A percentile compares a stretch with the other conserved stretches of the same genome.
Evolutionary conservation across 2,888 invertebrate species (phyloP).

Genomic region (Sclerodermus sp.): DNA sequence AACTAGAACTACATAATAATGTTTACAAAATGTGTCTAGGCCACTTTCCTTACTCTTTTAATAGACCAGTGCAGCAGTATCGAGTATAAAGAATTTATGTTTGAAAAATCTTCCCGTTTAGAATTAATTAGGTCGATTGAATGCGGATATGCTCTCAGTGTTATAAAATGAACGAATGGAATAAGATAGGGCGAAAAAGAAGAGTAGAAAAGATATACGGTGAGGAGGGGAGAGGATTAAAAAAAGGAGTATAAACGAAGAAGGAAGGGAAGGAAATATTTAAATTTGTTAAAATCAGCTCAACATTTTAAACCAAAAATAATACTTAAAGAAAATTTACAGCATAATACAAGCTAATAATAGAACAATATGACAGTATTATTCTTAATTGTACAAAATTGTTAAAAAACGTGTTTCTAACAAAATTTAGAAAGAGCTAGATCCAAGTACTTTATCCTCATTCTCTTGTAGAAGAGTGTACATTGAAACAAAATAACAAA

Average conservation of each 20-base stretch:
- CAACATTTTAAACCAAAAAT: no score
- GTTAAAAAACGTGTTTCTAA: not conserved
- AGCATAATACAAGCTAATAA: not conserved
- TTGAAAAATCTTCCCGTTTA: conserved; percentile 8
- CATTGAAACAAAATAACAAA: no score
- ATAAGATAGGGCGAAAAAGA: no score
- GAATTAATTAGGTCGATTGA: conserved; percentile 29
- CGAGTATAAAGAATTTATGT: conserved; percentile 13
- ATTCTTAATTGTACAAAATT: not conserved
- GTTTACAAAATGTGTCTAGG: conserved; percentile 29
- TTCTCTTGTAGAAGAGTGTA: no score
- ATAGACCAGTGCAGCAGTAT: conserved; percentile 12
- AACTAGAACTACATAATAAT: conserved; percentile 28
- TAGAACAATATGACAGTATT: not conserved
- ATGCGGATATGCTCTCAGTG: conserved; percentile 22
- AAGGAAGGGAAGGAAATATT: no score
- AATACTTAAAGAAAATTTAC: not conserved
- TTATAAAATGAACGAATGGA: no score
- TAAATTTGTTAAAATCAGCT: no score
- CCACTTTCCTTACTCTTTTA: conserved; percentile 19
- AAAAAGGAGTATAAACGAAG: not conserved
- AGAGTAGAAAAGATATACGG: no score
- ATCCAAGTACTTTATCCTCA: no score
- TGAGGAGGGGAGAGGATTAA: no score
- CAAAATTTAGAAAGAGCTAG: not conserved